Evolutionary conservation across 1,140 invertebrate genomes (phyloP), one percentile per base, ranked within the genome.

Genomic region (Dendroctonus valens): DNA sequence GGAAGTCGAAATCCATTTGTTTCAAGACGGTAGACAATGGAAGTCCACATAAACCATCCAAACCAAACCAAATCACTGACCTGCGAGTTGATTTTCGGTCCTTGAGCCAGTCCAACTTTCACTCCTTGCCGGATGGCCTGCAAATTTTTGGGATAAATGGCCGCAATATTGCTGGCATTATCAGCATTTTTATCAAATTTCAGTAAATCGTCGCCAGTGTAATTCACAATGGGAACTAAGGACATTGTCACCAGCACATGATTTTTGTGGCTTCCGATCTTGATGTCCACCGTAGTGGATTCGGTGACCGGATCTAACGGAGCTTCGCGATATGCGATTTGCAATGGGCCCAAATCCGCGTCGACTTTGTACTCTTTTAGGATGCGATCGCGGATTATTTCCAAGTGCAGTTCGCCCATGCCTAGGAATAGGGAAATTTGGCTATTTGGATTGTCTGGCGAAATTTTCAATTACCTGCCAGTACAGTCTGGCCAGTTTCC

Each of bases 321-420:
- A 5, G 88, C 85, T 82, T 98, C 96, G 69, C 88, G 88, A 74
- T 98, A 98, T 5, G 96, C 89, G 59, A 99, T 95, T 82, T 96
- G 93, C n/a, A 98, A 78, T 0, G 91, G 87, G 0, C 97, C 97
- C n/a, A 99, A 77, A 70, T 96, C 91, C 3, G 87, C 94, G 42
- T 99, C 91, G 55, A 99, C 87, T 78, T 93, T 93, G 79, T 94
- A 98, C 72, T 99, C 96, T 55, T 84, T 87, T 53, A 84, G 78
- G 37, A 98, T 88, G 59, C 94, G 82, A 71, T 96, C 91, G 73
- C 91, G 91, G 41, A 99, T 91, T 51, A 99, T 91, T 73, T 99
- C 96, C 62, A 99, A 82, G 79, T 99, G 97, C 5, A 99, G 81
- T 81, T 99, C 96, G 6, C 97, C 97, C 96, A 99, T 99, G 12